These are phyloP conservation scores for Cryptocephalus moraei DNA, from an alignment of 2,888 invertebrate species.

Conservation along the genomic window DNA sequence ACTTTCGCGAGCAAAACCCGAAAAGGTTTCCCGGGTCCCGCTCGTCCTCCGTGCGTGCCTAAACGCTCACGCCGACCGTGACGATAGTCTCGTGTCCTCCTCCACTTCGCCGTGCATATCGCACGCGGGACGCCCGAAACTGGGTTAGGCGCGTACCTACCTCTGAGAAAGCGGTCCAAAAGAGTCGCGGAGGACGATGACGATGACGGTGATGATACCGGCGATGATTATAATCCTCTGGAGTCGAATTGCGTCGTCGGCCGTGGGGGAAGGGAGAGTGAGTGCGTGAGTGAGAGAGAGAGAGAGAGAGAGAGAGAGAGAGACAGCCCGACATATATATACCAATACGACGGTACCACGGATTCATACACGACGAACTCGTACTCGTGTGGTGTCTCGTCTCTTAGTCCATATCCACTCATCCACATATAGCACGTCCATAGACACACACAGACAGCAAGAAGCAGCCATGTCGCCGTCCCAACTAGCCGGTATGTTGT, in stretches of 20 bases:
- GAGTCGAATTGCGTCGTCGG: slow-evolving; percentile 35
- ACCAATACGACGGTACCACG: slow-evolving; percentile 31
- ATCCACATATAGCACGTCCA: slow-evolving; percentile 26
- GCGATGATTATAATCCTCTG: slow-evolving; percentile 37
- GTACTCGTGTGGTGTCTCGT: not conserved
- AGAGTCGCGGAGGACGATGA: slow-evolving; percentile 36
- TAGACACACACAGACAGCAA: no score
- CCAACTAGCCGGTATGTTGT: slow-evolving; percentile 41
- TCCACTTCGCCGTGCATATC: slow-evolving; percentile 24
- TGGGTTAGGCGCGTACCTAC: slow-evolving; percentile 35
- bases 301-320: no score
- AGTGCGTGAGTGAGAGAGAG: no score
- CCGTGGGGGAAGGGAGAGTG: slow-evolving; percentile 30
- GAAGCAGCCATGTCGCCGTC: slow-evolving; percentile 36
- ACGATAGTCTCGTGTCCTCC: slow-evolving; percentile 5
- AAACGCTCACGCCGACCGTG: not conserved
- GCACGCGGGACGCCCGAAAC: slow-evolving; percentile 28
- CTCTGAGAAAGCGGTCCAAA: slow-evolving; percentile 41
- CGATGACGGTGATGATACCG: slow-evolving; percentile 28
- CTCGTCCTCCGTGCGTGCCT: no score
- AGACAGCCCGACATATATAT: slow-evolving; percentile 30
- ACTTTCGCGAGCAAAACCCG: no score
- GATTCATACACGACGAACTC: slow-evolving; percentile 26
- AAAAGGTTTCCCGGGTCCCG: no score
- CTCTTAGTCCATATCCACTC: not conserved